These are phyloP conservation scores for Prunella strophiata DNA, from an alignment of 2,797 vertebrate species.

Conservation along the genomic window DNA sequence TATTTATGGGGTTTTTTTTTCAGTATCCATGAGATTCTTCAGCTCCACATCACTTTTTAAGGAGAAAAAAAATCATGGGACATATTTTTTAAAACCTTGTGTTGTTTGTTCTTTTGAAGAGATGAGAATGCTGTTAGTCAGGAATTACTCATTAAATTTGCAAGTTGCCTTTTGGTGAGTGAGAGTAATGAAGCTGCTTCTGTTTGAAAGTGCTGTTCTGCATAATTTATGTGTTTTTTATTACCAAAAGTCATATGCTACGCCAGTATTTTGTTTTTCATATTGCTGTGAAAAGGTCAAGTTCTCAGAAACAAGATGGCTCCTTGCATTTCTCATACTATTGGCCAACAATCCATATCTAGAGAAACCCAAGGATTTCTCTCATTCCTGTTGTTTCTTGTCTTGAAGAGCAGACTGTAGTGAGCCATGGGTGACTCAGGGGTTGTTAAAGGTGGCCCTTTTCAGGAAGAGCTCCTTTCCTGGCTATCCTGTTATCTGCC, in stretches of 20 bases:
- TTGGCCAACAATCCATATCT: neutral
- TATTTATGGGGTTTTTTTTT: neutral
- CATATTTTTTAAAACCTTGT: neutral
- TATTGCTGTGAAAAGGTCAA: neutral
- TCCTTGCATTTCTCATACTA: neutral
- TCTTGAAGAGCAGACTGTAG: neutral
- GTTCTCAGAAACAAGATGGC: neutral
- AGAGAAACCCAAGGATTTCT: neutral
- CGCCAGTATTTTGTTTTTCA: neutral
- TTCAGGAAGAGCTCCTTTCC: neutral
- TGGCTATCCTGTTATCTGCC: neutral
- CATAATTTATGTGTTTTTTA: neutral
- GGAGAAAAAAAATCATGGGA: neutral
- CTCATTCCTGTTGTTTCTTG: neutral
- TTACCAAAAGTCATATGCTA: neutral
- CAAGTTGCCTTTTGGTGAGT: neutral
- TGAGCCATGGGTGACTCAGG: rapidly evolving
- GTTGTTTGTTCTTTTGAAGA: neutral
- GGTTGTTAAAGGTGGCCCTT: neutral
- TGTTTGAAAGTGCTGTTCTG: neutral
- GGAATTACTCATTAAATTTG: neutral
- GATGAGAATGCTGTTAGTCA: neutral
- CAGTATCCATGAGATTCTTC: neutral
- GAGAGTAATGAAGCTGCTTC: neutral
- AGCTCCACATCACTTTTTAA: neutral